Percentiles rank a stretch among this genome's conserved stretches.
Evolutionary conservation across 35 echinoderm and acorn worm genomes (phyloP).

Genomic region (Acanthaster planci): DNA sequence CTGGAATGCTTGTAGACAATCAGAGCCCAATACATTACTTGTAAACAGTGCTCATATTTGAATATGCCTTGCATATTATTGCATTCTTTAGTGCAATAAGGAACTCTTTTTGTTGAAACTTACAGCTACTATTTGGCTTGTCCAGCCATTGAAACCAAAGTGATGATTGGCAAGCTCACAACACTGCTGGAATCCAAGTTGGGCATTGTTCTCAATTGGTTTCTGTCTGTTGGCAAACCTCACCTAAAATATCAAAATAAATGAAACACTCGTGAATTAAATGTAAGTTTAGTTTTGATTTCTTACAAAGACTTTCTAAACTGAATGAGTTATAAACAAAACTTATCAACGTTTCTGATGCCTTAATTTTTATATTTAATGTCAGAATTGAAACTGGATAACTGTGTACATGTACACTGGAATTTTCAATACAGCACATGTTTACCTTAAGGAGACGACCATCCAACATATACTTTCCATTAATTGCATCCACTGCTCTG

Average conservation of each 20-base stretch:
- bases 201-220: background rate
- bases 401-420: background rate
- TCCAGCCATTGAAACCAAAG: conserved; percentile 62
- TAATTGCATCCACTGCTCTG: conserved; percentile 32
- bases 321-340: background rate
- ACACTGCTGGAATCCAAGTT: conserved; percentile 10
- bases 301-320: background rate
- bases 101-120: background rate
- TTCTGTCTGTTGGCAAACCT: conserved; percentile 21
- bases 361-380: background rate
- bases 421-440: background rate
- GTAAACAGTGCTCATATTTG: too few species aligned
- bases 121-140: conserved; percentile 40
- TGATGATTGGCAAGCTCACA: conserved; percentile 56
- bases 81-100: too few species aligned
- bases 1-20: too few species aligned
- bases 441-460: conserved; percentile 62
- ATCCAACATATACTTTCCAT: conserved; percentile 55
- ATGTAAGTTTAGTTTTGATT: background rate
- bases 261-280: too few species aligned
- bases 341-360: background rate
- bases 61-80: too few species aligned
- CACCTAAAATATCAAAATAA: conserved; percentile 9
- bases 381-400: background rate
- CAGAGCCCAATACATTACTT: too few species aligned